Percentiles rank a stretch among this genome's conserved stretches.
These are phyloP conservation scores for Alviniconcha marisindica DNA, from an alignment of 1,140 invertebrate species.

Conservation along the genomic window DNA sequence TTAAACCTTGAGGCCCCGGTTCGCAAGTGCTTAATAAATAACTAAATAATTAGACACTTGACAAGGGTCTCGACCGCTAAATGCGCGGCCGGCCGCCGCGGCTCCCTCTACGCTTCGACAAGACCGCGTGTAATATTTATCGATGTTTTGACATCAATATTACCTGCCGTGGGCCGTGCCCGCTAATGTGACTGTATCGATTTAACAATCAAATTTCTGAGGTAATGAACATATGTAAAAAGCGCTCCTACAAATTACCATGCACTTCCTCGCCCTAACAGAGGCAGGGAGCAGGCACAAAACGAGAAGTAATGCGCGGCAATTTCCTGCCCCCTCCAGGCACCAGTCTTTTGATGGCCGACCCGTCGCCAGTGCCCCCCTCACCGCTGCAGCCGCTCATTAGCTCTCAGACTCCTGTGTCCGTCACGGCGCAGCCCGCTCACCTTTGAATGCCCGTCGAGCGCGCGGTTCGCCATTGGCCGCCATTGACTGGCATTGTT, in stretches of 20 bases:
- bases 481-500: conserved; percentile 4
- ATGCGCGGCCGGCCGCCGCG: not conserved
- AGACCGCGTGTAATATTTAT: conserved; percentile 17
- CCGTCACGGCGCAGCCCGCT: too few species aligned
- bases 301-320: conserved; percentile 32
- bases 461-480: conserved; percentile 16
- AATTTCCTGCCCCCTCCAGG: not conserved
- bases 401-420: not conserved
- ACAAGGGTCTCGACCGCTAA: conserved; percentile 16
- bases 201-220: conserved; percentile 30
- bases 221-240: conserved; percentile 44
- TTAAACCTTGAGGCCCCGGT: conserved; percentile 4
- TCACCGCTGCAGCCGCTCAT: not conserved
- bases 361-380: too few species aligned
- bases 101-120: not conserved
- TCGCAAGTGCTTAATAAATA: conserved; percentile 32
- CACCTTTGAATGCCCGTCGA: too few species aligned
- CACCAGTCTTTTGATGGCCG: conserved; percentile 10
- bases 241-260: conserved; percentile 37
- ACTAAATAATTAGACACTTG: conserved; percentile 37
- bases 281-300: not conserved
- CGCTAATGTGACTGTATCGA: conserved; percentile 20
- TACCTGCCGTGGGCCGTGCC: not conserved
- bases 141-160: conserved; percentile 18
- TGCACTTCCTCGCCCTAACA: conserved; percentile 25